Base-by-base conservation (phyloP, 2,888 invertebrate species). In the Caenorhabditis drosophilae region DNA sequence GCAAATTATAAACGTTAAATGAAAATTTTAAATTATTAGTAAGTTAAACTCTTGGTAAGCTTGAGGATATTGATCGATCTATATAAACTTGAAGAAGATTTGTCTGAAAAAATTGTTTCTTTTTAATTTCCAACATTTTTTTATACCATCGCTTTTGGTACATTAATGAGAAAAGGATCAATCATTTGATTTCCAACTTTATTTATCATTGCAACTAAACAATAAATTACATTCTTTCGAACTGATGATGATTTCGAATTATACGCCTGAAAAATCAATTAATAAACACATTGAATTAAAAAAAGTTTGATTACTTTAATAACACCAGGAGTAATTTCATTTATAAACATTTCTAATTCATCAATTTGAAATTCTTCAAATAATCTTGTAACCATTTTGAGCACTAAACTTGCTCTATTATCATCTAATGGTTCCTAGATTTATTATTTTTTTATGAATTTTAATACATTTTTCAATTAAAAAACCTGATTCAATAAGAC, bases 61-160 rank as follows among this genome's bases (percentile, higher is more conserved):
- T 63, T 2, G 62, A 26, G 0, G 62, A 57, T 26, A 63, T 57
- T 11, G 62, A 52, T 34, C 62, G 51, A 53, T 63, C 57, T 41
- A 63, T 57, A 49, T 63, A 63, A 26, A 63, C 56, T 53, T 63
- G 62, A 9, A 63, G 53, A n/a, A 63, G 53, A 45, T 57, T 63
- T 40, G 48, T 52, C 62, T 63, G 57, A 4, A 62, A 62, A 44
- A 40, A 40, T 9, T 3, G 20, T n/a, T n/a, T n/a, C n/a, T n/a
- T n/a, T n/a, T n/a, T n/a, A n/a, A n/a, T n/a, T n/a, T n/a, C n/a
- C n/a, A n/a, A n/a, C n/a, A n/a, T n/a, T n/a, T n/a, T n/a, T n/a
- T n/a, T n/a, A n/a, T 16, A 63, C 62, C 62, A 63, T 52, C n/a
- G 56, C 56, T 23, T 63, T 63, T 26, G 62, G 62, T 16, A 63